Evolutionary conservation across 2,113 vertebrate genomes (phyloP).

Genomic region (Neoarius graeffei): DNA sequence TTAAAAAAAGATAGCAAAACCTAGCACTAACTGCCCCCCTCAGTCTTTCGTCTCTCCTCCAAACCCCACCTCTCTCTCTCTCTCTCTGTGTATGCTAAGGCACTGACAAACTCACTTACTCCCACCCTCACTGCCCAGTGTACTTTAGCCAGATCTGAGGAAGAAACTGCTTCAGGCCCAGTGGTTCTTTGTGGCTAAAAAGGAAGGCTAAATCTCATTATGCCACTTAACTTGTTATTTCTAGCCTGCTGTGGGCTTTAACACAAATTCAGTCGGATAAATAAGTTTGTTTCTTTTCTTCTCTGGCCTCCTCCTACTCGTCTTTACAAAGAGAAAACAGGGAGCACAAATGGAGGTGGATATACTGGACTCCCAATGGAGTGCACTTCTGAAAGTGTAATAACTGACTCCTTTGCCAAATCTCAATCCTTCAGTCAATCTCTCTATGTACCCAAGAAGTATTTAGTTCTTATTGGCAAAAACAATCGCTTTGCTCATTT

Average conservation of each 20-base stretch:
- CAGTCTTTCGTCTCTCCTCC: constrained; percentile 50
- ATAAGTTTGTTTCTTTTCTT: constrained; percentile 58
- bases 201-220: constrained; percentile 56
- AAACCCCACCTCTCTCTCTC: constrained; percentile 34
- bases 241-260: constrained; percentile 49
- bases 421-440: neutral
- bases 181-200: constrained; percentile 71
- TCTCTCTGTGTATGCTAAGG: constrained; percentile 14
- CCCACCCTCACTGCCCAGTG: constrained; percentile 49
- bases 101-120: constrained; percentile 30
- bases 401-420: neutral
- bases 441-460: neutral
- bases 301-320: constrained; percentile 19
- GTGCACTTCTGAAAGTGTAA: neutral
- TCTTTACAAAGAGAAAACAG: constrained; percentile 21
- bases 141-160: constrained; percentile 73
- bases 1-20: constrained; percentile 87
- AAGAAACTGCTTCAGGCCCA: constrained; percentile 72
- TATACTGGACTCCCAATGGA: neutral
- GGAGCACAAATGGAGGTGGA: constrained; percentile 41
- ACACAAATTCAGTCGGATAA: constrained; percentile 56
- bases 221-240: constrained; percentile 57
- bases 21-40: constrained; percentile 72
- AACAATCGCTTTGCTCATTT: neutral
- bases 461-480: neutral